phyloP scores from a whole-genome alignment of 2,888 invertebrate species.

The Spialia ferax region DNA sequence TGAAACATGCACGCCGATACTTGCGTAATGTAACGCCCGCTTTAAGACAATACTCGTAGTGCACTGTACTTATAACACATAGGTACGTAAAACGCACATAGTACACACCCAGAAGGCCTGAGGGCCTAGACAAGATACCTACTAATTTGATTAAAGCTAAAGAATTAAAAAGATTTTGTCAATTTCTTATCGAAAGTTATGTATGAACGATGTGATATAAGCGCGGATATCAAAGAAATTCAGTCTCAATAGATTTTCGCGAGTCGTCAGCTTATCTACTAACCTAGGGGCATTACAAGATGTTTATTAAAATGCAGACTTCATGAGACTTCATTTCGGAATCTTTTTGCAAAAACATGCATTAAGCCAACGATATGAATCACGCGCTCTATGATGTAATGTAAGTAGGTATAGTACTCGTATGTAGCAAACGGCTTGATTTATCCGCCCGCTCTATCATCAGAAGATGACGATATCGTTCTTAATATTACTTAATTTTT shows the following conservation, averaged over 20 bases:
- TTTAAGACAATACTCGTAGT: no score
- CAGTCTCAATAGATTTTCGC: neutral
- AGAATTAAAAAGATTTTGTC: no score
- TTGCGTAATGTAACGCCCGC: no score
- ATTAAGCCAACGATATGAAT: neutral
- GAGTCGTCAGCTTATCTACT: conserved; percentile 17
- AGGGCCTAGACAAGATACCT: no score
- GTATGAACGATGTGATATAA: neutral
- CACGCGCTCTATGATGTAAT: neutral
- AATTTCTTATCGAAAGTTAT: no score
- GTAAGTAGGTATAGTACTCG: no score
- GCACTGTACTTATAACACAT: no score
- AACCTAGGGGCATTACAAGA: conserved; percentile 30
- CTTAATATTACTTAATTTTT: neutral
- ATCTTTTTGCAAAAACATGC: neutral
- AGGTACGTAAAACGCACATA: no score
- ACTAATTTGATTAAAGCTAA: no score
- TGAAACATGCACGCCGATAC: no score
- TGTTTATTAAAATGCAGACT: conserved; percentile 12
- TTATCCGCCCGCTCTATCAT: neutral
- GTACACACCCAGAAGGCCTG: no score
- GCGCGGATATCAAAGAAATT: neutral
- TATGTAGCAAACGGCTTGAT: neutral
- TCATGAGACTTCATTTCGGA: conserved; percentile 7
- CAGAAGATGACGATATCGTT: no score